These are phyloP conservation scores for Notospermus geniculatus DNA, from an alignment of 1,140 invertebrate genomes.

Conservation along the genomic window DNA sequence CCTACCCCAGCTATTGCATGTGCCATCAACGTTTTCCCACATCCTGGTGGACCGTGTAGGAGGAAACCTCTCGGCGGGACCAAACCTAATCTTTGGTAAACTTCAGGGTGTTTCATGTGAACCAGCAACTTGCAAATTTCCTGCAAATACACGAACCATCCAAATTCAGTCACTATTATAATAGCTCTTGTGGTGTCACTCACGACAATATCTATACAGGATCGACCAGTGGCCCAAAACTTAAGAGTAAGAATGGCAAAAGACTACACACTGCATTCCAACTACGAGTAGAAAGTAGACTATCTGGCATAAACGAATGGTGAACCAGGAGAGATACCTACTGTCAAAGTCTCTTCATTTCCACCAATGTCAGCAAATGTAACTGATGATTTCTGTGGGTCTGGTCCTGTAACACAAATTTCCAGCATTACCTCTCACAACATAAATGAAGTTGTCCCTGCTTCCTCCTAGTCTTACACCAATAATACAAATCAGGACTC, in stretches of 20 bases:
- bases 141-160: conserved; percentile 51
- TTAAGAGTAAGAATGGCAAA: too few relatives aligned
- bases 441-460: conserved; percentile 18
- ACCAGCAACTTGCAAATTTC: conserved; percentile 77
- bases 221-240: too few relatives aligned
- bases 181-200: too few relatives aligned
- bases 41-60: conserved; percentile 88
- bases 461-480: too few relatives aligned
- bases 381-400: conserved; percentile 56
- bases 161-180: too few relatives aligned
- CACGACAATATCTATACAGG: too few relatives aligned
- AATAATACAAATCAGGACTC: too few relatives aligned
- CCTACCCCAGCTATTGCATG: conserved; percentile 88
- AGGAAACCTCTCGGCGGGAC: conserved; percentile 80
- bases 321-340: too few relatives aligned
- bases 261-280: too few relatives aligned
- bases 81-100: conserved; percentile 76
- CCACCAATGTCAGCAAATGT: conserved; percentile 75
- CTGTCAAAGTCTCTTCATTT: conserved; percentile 65
- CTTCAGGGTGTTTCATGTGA: conserved; percentile 80
- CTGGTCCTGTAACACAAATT: conserved; percentile 21
- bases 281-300: too few relatives aligned
- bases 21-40: conserved; percentile 88
- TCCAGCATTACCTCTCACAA: conserved; percentile 23
- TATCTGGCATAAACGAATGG: too few relatives aligned